Evolutionary conservation across 2,888 invertebrate genomes (phyloP), one percentile per base, ranked within the genome.

Genomic region (Xestia rhomboidea): DNA sequence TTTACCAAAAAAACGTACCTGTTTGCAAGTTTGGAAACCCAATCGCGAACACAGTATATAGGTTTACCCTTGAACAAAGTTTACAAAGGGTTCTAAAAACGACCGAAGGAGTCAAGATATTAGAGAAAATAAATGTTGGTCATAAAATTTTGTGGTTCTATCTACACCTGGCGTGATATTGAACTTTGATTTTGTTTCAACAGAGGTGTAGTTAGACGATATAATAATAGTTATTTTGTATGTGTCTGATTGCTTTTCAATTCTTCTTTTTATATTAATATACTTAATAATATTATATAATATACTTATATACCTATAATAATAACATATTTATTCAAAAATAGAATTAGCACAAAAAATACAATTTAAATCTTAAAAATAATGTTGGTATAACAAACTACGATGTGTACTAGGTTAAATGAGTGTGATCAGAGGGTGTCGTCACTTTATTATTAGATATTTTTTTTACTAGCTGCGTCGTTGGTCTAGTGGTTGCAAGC

Each of bases 71-170:
- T 71, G n/a, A 60, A 73, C 57, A 60, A 87, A 85, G 64, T 81
- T 85, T 38, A 76, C 66, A 76, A 81, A 83, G 81, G 79, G 77
- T 77, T 79, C 41, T 76, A 63, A 60, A 68, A 79, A 72, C 69
- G 73, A 38, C 64, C 60, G 73, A 76, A 76, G 71, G 34, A 64
- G 46, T 34, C 34, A 62, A 73, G 34, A 49, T 54, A 64, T 63
- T 70, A 21, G 30, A 66, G 54, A 77, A 80, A 86, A 77, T 84
- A 87, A 77, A 87, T 77, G 75, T 54, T 62, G 62, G 54, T 21
- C 60, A 83, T 86, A 83, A 83, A 79, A 85, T 79, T 83, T 85
- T 81, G 83, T 83, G 73, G 73, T 80, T 79, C 70, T 77, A 73
- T 86, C 79, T 57, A 67, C 76, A 71, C 63, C 81, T 72, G 75